Evolutionary conservation across 1,140 invertebrate genomes (phyloP).

Genomic region (Leptestheria dahalacensis): DNA sequence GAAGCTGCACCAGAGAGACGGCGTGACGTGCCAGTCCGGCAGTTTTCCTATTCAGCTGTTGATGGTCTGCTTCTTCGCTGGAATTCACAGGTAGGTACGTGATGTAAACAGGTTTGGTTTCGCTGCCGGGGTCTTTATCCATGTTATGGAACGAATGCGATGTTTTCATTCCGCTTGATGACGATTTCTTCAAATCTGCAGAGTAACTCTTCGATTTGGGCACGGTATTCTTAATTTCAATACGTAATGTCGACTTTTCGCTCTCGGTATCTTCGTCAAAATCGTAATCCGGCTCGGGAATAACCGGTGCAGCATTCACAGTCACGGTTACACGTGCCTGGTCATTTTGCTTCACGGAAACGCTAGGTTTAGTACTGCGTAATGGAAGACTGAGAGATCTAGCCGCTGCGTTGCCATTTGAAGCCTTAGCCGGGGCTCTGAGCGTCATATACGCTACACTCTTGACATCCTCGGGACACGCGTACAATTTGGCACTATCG

Average conservation of each 20-base stretch:
- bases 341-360: background rate
- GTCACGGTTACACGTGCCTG: slow-evolving; percentile 9
- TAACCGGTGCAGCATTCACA: slow-evolving; percentile 39
- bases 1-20: slow-evolving; percentile 59
- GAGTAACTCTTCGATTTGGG: background rate
- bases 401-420: slow-evolving; percentile 18
- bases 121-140: slow-evolving; percentile 46
- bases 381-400: slow-evolving; percentile 30
- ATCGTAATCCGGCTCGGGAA: slow-evolving; percentile 76
- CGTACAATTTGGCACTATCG: slow-evolving; percentile 70
- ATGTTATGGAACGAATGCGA: slow-evolving; percentile 71
- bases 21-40: slow-evolving; percentile 42
- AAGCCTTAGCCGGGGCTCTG: slow-evolving; percentile 28
- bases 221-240: background rate
- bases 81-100: slow-evolving; percentile 25
- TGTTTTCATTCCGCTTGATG: slow-evolving; percentile 54
- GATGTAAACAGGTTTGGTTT: slow-evolving; percentile 22
- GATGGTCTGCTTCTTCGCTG: slow-evolving; percentile 15
- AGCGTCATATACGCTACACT: slow-evolving; percentile 50
- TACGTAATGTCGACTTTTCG: background rate
- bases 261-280: slow-evolving; percentile 21
- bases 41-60: background rate
- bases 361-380: slow-evolving; percentile 20
- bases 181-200: slow-evolving; percentile 7
- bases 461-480: slow-evolving; percentile 67